Evolutionary conservation across 2,797 vertebrate species (phyloP).

Genomic region (Eurystomus glaucurus): DNA sequence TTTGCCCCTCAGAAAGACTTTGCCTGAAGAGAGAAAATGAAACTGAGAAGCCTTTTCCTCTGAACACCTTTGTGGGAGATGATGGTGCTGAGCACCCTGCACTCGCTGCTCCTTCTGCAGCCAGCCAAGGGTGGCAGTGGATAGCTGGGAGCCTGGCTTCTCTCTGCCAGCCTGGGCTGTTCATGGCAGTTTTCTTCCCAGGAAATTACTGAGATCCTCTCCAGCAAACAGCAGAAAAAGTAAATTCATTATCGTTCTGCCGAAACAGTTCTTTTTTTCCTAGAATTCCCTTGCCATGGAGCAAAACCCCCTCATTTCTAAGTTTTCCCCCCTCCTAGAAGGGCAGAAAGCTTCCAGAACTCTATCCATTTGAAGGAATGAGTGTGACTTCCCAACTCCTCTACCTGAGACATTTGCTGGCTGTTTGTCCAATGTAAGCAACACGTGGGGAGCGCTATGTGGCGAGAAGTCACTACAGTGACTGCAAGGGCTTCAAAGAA

Average conservation of each 20-base stretch:
- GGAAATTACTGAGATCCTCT: background rate
- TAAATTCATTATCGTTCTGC: background rate
- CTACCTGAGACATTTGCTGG: background rate
- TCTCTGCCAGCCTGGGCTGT: background rate
- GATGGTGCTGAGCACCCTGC: background rate
- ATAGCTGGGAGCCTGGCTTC: background rate
- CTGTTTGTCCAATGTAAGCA: background rate
- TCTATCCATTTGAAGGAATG: background rate
- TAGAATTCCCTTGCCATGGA: background rate
- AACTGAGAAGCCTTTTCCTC: background rate
- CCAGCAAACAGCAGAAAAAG: background rate
- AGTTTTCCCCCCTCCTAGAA: background rate
- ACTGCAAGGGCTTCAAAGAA: background rate
- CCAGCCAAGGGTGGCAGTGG: background rate
- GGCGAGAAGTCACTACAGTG: background rate
- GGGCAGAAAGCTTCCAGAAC: background rate
- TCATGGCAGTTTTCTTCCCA: background rate
- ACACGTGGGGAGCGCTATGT: rapidly evolving
- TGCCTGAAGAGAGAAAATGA: background rate
- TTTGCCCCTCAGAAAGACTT: background rate
- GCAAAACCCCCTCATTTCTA: rapidly evolving
- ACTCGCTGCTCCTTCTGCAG: background rate
- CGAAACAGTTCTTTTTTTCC: background rate
- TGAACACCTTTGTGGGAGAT: background rate
- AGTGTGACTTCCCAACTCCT: background rate